Base-by-base conservation (phyloP, 2,888 invertebrate species). In the Agrotis exclamationis region DNA sequence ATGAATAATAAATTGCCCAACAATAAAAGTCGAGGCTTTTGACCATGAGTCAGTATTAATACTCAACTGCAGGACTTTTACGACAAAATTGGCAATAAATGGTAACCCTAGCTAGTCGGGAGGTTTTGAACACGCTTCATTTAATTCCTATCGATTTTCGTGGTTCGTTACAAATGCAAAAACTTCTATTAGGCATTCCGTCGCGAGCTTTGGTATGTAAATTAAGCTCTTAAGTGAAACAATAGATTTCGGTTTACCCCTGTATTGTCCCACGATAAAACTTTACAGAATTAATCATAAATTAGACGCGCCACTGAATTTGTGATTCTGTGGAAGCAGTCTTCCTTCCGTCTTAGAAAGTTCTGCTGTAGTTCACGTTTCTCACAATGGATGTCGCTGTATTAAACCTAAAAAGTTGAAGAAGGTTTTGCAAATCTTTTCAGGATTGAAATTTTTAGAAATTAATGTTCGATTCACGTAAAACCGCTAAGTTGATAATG, bases 121-220 rank as follows among this genome's bases (percentile, higher is more conserved):
- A 56, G 44, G 67, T 65, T 81, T 85, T 68, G 82, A 86, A 78
- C 76, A 88, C 84, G 90, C 85, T 90, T 92, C 89, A 93, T 93
- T 92, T 90, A 90, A 91, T 90, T 90, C 88, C 83, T 88, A 93
- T 93, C 88, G 92, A 93, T 93, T 92, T 86, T 87, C 86, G 88
- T 80, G 91, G 91, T 93, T 95, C 93, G 92, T 94, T 94, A 95
- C 87, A 78, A 91, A 94, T 95, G 93, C 94, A 91, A 93, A 94
- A 94, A 93, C 91, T 93, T 93, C 89, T 92, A 92, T 94, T 90
- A 92, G 89, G 90, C 88, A 92, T 90, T 93, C 90, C 87, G 87
- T 88, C 84, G 87, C 83, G 74, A 82, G 87, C 92, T 95, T 95
- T 95, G 91, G 89, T 91, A 95, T 94, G 94, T 90, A 93, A 95